These are phyloP conservation scores for Sphyrna mokarran DNA, from an alignment of 2,113 vertebrate species.

Conservation along the genomic window DNA sequence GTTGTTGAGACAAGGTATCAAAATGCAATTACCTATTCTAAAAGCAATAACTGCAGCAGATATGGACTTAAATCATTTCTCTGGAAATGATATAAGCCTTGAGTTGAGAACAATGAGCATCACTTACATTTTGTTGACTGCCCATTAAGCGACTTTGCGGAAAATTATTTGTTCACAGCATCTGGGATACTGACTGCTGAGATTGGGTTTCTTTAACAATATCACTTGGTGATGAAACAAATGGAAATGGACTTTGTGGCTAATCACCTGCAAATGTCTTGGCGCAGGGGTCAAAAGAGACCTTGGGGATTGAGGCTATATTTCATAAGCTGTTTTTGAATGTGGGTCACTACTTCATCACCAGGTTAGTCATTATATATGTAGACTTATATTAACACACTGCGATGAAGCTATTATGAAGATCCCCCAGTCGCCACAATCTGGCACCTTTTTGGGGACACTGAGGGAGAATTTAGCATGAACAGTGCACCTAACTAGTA, in stretches of 20 bases:
- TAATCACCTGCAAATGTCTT: constrained; percentile 18
- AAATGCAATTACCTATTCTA: too few species aligned
- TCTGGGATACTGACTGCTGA: constrained; percentile 24
- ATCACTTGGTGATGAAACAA: constrained; percentile 15
- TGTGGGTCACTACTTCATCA: constrained; percentile 59
- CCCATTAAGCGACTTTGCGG: constrained; percentile 47
- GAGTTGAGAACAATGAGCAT: constrained; percentile 48
- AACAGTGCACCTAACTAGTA: too few species aligned
- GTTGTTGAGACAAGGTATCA: too few species aligned
- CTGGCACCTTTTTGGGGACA: too few species aligned
- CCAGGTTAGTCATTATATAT: too few species aligned
- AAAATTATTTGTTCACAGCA: constrained; percentile 62
- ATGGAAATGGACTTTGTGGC: constrained; percentile 28
- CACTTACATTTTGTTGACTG: constrained; percentile 62
- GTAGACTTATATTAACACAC: too few species aligned
- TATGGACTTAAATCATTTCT: too few species aligned
- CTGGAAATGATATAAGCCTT: too few species aligned
- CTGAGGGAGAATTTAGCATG: too few species aligned
- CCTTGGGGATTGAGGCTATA: constrained; percentile 29
- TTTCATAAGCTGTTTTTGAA: constrained; percentile 54
- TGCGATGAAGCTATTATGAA: too few species aligned
- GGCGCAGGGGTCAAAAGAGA: constrained; percentile 15
- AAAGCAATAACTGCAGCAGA: too few species aligned
- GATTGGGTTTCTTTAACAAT: constrained; percentile 27
- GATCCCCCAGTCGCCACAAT: too few species aligned